Evolutionary conservation across 2,113 vertebrate species (phyloP), one percentile per base, ranked within the genome.

Genomic region (Zingel zingel): DNA sequence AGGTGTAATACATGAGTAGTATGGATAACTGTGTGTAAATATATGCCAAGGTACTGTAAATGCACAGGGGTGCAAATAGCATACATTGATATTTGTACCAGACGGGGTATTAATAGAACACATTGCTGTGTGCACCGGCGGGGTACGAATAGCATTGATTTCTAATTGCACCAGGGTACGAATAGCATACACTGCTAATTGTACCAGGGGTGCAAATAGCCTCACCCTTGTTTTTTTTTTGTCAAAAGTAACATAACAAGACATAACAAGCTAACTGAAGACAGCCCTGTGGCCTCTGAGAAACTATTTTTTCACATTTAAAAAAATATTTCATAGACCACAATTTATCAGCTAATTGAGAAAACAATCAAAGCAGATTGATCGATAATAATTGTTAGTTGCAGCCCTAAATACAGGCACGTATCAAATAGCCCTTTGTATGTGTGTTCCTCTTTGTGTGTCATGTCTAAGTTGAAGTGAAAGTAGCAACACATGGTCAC

Each of bases 401-500:
- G 2, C 25, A 50, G 13, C 43, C 18, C 33, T 36, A 14, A 25
- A 33, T 61, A 33, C 33, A n/a, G 3, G 25, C 4, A 27, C 9
- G 13, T 12, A 62, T 39, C 12, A 47, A 10, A 48, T n/a, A 9
- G 39, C 14, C 30, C 54, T 21, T 57, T 43, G 27, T 65, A 47
- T 75, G 39, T 84, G 45, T 23, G 47, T 78, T 71, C 36, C n/a
- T 36, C 23, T 21, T 15, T 14, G 11, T 71, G 63, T 69, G 45
- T 84, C 25, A 7, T 16, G 48, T 82, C 56, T 69, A 14, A 85
- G 86, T 14, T 88, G 89, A 93, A 93, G 83, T 89, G 83, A 89
- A 87, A 91, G 74, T 12, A 87, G 74, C 78, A 79, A 74, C 77
- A 67, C 33, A 27, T 81, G 89, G 48, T 81, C 81, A 79, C 5